Base-by-base conservation (phyloP, 1,140 invertebrate species). In the Scylla paramamosain region DNA sequence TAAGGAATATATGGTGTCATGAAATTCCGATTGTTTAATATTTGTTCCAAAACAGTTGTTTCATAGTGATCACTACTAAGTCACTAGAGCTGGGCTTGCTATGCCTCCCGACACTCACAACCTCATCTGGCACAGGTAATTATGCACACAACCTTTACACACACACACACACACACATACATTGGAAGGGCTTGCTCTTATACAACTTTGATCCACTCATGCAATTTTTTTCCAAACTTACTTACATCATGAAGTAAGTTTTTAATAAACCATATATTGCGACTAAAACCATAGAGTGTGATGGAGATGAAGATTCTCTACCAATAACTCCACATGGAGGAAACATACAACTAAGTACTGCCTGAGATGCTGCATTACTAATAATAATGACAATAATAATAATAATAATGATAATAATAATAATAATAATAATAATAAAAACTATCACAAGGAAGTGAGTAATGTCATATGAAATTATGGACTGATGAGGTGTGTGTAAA, bases 1-100 rank as follows among this genome's bases (percentile, higher is more conserved):
- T 94, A 67, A 89, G 29, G 88, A 94, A 90, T 94, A 89, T 77
- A 94, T 52, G 93, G 93, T 94, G 87, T 89, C 89, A 25, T 94
- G 59, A 52, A 94, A 83, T 25, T 28, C 0, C 14, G 8, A 10
- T 92, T 29, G 2, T 83, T 32, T 77, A 25, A 0, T n/a, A 31
- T 45, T 83, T 93, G 4, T 45, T 84, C 29, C 25, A 28, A 28
- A 82, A 39, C 82, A 8, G 0, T n/a, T 28, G 0, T n/a, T 28
- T 91, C 20, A 92, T 77, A 32, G 20, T 59, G 2, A 59, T 59
- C 2, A 59, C 12, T 8, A 59, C 52, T 20, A 12, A 59, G 52
- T 59, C 52, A 12, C 2, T 0, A 59, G 52, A 59, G 1, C 2
- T 59, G 10, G 52, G 0, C 10, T 59, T 59, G 6, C 67, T n/a